Evolutionary conservation across 2,888 invertebrate species (phyloP).

Genomic region (Agriopis marginaria): DNA sequence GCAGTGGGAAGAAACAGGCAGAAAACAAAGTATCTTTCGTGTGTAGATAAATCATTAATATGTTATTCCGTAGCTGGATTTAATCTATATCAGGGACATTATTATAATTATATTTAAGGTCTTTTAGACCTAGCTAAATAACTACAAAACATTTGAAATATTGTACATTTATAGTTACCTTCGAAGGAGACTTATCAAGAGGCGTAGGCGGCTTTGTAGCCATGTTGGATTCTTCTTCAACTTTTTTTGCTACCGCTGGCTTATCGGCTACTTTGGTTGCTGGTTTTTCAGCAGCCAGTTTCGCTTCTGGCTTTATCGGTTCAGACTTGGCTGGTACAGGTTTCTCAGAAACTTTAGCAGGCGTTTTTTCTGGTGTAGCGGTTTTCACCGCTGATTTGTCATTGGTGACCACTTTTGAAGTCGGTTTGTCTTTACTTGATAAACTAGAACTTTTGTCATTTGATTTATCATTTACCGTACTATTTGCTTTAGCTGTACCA

Average conservation of each 20-base stretch:
- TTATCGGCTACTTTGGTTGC: constrained; percentile 58
- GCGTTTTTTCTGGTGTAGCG: constrained; percentile 48
- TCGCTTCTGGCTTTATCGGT: constrained; percentile 36
- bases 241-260: constrained; percentile 56
- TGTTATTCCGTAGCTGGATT: too few species aligned
- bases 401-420: constrained; percentile 50
- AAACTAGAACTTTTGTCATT: constrained; percentile 49
- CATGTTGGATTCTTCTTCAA: constrained; percentile 73
- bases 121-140: background rate
- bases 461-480: constrained; percentile 54
- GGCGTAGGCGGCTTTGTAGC: constrained; percentile 79
- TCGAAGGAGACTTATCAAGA: constrained; percentile 73
- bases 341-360: constrained; percentile 51
- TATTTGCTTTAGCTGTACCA: constrained; percentile 60
- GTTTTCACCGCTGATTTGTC: constrained; percentile 52
- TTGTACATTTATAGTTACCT: constrained; percentile 57
- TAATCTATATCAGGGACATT: too few species aligned
- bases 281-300: constrained; percentile 45
- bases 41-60: too few species aligned
- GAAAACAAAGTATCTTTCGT: too few species aligned
- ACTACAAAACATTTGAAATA: background rate
- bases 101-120: too few species aligned
- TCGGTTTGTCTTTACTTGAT: constrained; percentile 53
- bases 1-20: too few species aligned
- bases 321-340: constrained; percentile 33